phyloP scores from a whole-genome alignment of 2,113 vertebrate species.

The Nestor notabilis region DNA sequence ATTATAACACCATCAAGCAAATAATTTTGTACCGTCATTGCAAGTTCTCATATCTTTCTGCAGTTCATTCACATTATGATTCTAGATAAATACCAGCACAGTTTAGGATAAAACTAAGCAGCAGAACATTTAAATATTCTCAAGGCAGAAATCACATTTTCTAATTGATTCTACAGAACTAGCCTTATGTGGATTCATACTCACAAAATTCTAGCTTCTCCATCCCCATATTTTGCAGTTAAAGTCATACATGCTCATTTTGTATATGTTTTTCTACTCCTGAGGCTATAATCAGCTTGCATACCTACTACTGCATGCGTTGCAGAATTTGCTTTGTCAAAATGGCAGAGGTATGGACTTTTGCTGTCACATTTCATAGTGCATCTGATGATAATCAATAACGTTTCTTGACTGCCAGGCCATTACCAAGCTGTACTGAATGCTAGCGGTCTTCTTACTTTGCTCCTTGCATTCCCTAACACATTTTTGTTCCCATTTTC shows the following conservation, averaged over 20 bases:
- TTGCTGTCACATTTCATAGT: neutral
- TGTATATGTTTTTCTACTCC: neutral
- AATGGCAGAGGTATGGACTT: neutral
- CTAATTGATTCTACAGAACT: neutral
- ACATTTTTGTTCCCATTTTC: neutral
- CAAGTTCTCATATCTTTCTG: neutral
- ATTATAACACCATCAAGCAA: neutral
- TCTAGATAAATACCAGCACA: neutral
- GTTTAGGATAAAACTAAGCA: neutral
- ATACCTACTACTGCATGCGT: neutral
- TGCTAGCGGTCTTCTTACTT: neutral
- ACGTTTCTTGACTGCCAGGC: neutral
- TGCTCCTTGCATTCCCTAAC: neutral
- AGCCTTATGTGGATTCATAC: neutral
- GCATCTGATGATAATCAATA: neutral
- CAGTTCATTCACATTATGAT: neutral
- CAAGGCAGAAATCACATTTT: neutral
- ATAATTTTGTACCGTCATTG: neutral
- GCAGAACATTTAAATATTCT: neutral
- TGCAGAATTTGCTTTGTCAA: neutral
- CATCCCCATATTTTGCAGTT: neutral
- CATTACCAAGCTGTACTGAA: neutral
- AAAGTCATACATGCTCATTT: neutral
- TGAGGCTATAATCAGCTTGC: neutral
- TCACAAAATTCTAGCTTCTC: neutral